A percentile compares a stretch with the other conserved stretches of the same genome.
Conservation (phyloP, 2,797 vertebrate species). For the Mionectes olivaceus region DNA sequence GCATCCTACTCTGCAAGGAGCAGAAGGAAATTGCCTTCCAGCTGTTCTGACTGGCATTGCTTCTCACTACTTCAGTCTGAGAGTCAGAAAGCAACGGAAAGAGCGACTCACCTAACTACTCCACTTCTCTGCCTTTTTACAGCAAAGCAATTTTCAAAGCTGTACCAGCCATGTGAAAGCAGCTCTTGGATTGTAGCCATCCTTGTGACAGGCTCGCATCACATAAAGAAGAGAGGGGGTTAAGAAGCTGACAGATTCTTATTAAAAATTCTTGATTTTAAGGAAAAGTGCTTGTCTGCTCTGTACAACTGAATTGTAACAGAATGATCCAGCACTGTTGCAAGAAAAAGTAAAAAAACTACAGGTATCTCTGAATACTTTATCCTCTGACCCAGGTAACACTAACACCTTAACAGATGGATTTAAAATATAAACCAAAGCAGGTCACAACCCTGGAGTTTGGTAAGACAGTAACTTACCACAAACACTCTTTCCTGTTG, state of each 20-base stretch:
- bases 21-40: neutral
- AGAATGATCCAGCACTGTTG: neutral
- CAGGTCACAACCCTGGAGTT: neutral
- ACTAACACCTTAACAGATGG: neutral
- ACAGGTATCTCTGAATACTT: neutral
- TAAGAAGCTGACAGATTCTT: neutral
- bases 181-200: neutral
- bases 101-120: neutral
- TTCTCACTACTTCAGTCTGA: neutral
- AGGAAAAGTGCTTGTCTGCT: neutral
- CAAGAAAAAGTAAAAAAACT: neutral
- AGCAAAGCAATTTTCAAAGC: neutral
- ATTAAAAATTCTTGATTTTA: neutral
- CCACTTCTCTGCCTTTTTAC: neutral
- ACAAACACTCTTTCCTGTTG: neutral
- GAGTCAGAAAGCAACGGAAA: neutral
- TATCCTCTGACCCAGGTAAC: neutral
- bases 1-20: rapidly evolving
- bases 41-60: neutral
- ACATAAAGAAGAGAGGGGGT: neutral
- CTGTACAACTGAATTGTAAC: rapidly evolving
- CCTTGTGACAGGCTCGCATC: neutral
- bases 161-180: neutral
- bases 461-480: neutral
- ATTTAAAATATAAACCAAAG: neutral